Conservation (phyloP, 2,888 invertebrate species). For the Exocentrus adspersus region DNA sequence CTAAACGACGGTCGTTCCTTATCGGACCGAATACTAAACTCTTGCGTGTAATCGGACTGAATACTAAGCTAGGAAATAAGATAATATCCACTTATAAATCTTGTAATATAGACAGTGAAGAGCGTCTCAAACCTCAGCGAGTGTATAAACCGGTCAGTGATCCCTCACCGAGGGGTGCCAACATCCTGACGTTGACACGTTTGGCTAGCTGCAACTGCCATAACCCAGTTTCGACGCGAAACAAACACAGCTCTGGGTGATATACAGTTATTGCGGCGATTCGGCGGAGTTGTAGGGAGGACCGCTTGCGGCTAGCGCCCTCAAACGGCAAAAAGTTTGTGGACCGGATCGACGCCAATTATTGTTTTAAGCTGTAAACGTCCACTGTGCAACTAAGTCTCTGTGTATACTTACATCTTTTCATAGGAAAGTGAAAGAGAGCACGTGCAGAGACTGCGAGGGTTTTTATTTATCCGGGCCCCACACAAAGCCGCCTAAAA, state of each 20-base stretch:
- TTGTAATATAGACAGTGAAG: too few relatives aligned
- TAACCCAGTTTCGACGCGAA: neutral
- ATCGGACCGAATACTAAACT: too few relatives aligned
- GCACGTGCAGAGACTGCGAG: too few relatives aligned
- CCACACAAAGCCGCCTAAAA: neutral
- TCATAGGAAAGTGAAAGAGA: too few relatives aligned
- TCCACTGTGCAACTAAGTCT: too few relatives aligned
- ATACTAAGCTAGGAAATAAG: too few relatives aligned
- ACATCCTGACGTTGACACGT: neutral
- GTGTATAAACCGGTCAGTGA: constrained; percentile 3
- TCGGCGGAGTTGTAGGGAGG: neutral
- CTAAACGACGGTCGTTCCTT: too few relatives aligned
- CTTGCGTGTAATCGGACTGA: too few relatives aligned
- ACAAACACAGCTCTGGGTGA: neutral
- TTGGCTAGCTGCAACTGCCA: neutral
- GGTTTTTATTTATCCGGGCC: neutral
- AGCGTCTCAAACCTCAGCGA: neutral
- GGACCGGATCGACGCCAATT: too few relatives aligned
- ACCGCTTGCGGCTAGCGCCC: neutral
- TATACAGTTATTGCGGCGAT: neutral
- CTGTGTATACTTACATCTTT: too few relatives aligned
- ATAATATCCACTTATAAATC: too few relatives aligned
- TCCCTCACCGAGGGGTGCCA: neutral
- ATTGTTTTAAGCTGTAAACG: too few relatives aligned
- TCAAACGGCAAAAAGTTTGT: neutral